Evolutionary conservation across 2,888 invertebrate species (phyloP).

Genomic region (Hecatera dysodea): DNA sequence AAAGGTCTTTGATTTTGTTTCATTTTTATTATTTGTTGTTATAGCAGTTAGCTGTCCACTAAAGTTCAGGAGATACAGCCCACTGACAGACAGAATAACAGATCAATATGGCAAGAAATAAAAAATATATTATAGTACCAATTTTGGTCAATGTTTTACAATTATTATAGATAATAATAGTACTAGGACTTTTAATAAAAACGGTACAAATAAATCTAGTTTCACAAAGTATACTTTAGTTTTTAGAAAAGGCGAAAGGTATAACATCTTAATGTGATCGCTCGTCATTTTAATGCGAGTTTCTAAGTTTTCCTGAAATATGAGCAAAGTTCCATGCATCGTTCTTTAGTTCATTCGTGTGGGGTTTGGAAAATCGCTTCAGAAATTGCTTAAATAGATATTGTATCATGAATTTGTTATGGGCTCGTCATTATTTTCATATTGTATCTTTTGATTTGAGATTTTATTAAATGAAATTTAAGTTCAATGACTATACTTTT

Average conservation of each 20-base stretch:
- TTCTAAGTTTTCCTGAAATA: conserved; percentile 49
- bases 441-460: too few relatives aligned
- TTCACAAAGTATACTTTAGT: conserved; percentile 27
- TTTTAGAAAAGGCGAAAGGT: conserved; percentile 25
- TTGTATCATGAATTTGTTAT: conserved; percentile 2
- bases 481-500: neutral
- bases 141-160: neutral
- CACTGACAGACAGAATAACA: neutral
- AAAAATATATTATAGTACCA: too few relatives aligned
- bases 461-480: neutral
- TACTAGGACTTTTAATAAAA: conserved; percentile 1
- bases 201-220: conserved; percentile 5
- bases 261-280: conserved; percentile 34
- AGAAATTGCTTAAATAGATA: conserved; percentile 6
- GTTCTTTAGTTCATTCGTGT: conserved; percentile 31
- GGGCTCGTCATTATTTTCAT: neutral
- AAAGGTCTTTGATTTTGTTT: too few relatives aligned
- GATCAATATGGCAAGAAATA: neutral
- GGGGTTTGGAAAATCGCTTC: conserved; percentile 22
- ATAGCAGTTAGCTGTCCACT: too few relatives aligned
- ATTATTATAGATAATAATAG: neutral
- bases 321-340: conserved; percentile 46
- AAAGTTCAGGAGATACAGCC: too few relatives aligned
- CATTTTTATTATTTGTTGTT: too few relatives aligned
- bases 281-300: conserved; percentile 55